Base-by-base conservation (phyloP, 2,113 vertebrate genomes). In the Plectropomus leopardus region DNA sequence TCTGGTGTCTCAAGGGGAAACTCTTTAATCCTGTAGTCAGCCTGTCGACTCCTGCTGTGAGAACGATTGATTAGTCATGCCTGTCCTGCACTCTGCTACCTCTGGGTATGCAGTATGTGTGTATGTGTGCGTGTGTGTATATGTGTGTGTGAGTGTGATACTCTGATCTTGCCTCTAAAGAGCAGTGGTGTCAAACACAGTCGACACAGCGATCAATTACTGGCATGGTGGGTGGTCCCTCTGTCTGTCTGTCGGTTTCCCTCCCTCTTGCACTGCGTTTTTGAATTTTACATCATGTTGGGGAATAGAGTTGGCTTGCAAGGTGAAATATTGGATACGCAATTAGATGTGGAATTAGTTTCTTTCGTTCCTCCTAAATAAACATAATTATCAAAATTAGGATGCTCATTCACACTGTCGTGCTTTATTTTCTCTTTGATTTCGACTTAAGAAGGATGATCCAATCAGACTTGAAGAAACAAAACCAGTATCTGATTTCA, bases 11-110 rank as follows among this genome's bases (percentile, higher is more conserved):
- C 58, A 53, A 77, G 72, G 65, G 80, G 74, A 69, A 61, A 54
- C 59, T 67, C 74, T 84, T 76, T 86, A 89, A 89, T 91, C 72
- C 89, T 67, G 70, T 57, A 58, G 72, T 91, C 85, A 75, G 83
- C 60, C 79, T 78, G 87, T 85, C 48, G 21, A 44, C 78, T 50
- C 79, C 73, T 19, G 76, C 81, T 77, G 86, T 15, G 86, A 63
- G 73, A 53, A 90, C 26, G 61, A 91, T 91, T 78, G 85, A 90
- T 91, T 90, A 86, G 89, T 88, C 77, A 83, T 86, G 91, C 81
- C 86, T 73, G 72, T 89, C 85, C 86, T 84, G 78, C 66, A 16
- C 72, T 54, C n/a, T 75, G 81, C 64, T 66, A 74, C 73, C 80
- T 64, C 69, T 83, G 81, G 75, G 44, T 75, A 23, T 66, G 60